Evolutionary conservation across 2,797 vertebrate genomes (phyloP).

Genomic region (Anguilla obscura): DNA sequence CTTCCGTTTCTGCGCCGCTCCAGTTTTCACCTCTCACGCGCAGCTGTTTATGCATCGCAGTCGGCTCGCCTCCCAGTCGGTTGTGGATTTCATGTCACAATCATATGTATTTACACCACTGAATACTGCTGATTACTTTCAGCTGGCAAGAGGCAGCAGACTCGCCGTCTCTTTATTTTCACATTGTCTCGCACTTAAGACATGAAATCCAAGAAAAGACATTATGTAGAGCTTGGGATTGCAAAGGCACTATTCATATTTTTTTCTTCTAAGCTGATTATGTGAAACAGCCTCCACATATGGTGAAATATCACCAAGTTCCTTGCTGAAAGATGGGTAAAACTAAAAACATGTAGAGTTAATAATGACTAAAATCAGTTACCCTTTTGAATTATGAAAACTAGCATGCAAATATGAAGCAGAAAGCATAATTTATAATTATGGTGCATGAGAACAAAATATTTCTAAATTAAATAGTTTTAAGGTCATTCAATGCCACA

Average conservation of each 20-base stretch:
- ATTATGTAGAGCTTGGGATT: neutral
- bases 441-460: neutral
- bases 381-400: neutral
- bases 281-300: neutral
- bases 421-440: neutral
- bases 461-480: neutral
- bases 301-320: neutral
- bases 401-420: neutral
- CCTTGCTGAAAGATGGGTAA: slow-evolving; percentile 2
- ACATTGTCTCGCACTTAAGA: neutral
- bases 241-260: slow-evolving; percentile 4
- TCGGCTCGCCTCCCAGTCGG: neutral
- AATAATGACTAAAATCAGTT: neutral
- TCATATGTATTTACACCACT: neutral
- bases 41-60: neutral
- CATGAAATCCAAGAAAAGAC: neutral
- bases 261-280: neutral
- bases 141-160: slow-evolving; percentile 4
- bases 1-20: neutral
- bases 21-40: neutral
- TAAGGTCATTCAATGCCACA: neutral
- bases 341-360: neutral
- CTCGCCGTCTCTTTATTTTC: neutral
- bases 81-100: neutral
- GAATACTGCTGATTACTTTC: slow-evolving; percentile 2